A percentile compares a stretch with the other conserved stretches of the same genome.
Conservation (phyloP, 2,888 invertebrate species). For the Colletes collaris region DNA sequence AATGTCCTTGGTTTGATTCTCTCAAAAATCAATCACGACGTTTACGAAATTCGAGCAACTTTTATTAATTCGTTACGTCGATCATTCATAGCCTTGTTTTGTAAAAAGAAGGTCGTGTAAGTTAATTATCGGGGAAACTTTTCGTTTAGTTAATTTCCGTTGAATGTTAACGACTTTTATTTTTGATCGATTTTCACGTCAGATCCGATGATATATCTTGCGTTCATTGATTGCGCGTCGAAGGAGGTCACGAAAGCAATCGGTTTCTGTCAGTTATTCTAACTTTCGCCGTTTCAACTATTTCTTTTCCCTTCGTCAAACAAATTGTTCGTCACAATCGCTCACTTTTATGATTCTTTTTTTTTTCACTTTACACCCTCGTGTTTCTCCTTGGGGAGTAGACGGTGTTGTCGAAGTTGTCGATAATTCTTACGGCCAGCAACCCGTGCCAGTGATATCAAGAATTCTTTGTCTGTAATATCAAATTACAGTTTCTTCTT, state of each 20-base stretch:
- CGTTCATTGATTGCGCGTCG: slow-evolving; percentile 21
- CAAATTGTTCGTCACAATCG: slow-evolving; percentile 42
- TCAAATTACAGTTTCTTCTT: not conserved
- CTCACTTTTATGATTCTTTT: slow-evolving; percentile 23
- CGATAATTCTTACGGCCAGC: not conserved
- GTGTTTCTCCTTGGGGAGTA: slow-evolving; percentile 7
- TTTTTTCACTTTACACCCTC: not conserved
- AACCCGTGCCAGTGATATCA: not conserved
- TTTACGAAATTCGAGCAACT: not conserved
- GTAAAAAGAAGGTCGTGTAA: not conserved
- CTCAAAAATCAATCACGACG: slow-evolving; percentile 21
- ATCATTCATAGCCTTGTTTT: not conserved
- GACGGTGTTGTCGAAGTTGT: not conserved
- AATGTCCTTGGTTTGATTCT: not conserved
- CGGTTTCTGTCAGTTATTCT: slow-evolving; percentile 29
- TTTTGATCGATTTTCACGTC: slow-evolving; percentile 26
- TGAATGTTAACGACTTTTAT: not conserved
- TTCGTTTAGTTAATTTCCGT: not conserved
- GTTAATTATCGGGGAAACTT: not conserved
- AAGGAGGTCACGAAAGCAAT: slow-evolving; percentile 30
- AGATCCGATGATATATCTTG: slow-evolving; percentile 28
- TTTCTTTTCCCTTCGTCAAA: slow-evolving; percentile 21
- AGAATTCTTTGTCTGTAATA: not conserved
- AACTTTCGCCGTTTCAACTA: slow-evolving; percentile 3
- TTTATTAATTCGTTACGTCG: not conserved